Evolutionary conservation across 2,888 invertebrate species (phyloP).

Genomic region (Drosophila mimetica): DNA sequence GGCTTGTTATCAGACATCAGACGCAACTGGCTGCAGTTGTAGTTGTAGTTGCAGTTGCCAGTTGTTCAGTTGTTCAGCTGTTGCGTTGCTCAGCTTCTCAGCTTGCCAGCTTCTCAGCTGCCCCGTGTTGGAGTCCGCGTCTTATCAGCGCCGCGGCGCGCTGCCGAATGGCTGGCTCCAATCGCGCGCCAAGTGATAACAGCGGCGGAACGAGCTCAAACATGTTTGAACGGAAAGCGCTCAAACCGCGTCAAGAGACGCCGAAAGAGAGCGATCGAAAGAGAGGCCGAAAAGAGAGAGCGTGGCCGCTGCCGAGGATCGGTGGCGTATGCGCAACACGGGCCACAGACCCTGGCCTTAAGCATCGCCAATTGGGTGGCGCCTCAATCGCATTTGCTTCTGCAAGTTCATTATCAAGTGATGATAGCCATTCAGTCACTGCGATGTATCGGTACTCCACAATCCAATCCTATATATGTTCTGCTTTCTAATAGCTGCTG

Average conservation of each 20-base stretch:
- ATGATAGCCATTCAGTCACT: too few relatives aligned
- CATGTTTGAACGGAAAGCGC: constrained; percentile 6
- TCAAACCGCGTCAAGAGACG: constrained; percentile 13
- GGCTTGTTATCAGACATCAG: constrained; percentile 28
- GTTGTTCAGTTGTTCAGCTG: neutral
- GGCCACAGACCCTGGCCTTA: neutral
- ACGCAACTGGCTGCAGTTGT: constrained; percentile 31
- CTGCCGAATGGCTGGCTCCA: constrained; percentile 45
- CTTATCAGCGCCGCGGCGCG: constrained; percentile 42
- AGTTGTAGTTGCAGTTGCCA: constrained; percentile 24
- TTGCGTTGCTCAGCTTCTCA: neutral
- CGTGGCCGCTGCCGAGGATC: constrained; percentile 53
- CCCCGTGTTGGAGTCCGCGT: too few relatives aligned
- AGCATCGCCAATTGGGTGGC: neutral
- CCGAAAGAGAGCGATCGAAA: constrained; percentile 21
- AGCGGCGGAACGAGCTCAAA: constrained; percentile 33
- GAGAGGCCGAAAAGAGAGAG: constrained; percentile 33
- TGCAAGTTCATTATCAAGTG: too few relatives aligned
- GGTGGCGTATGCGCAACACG: constrained; percentile 58
- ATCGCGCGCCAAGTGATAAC: constrained; percentile 51
- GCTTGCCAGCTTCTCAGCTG: neutral
- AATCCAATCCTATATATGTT: constrained; percentile 62
- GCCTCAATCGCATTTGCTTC: neutral
- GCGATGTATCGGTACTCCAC: constrained; percentile 27
- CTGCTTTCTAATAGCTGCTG: too few relatives aligned